Percentiles rank a stretch among this genome's conserved stretches.
Evolutionary conservation across 2,797 vertebrate species (phyloP).

Genomic region (Rhinoraja longicauda): DNA sequence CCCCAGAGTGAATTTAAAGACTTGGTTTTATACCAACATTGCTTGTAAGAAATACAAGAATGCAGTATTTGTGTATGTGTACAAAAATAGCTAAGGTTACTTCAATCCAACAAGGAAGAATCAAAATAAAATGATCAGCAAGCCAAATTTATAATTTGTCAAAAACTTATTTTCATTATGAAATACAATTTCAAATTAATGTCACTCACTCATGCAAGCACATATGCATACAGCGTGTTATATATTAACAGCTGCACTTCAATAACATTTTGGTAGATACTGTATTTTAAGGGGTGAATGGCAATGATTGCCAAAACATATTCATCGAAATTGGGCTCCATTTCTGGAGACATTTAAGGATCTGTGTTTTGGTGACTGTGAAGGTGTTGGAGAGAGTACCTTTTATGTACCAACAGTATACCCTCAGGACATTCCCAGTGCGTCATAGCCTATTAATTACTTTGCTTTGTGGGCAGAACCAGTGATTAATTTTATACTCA

Average conservation of each 20-base stretch:
- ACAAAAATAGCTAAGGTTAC: neutral
- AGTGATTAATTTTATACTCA: neutral
- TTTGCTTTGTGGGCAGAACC: neutral
- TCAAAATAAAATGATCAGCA: neutral
- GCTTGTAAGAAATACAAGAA: neutral
- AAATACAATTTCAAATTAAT: neutral
- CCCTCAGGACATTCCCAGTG: neutral
- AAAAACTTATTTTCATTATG: neutral
- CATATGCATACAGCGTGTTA: neutral
- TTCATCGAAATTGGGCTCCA: neutral
- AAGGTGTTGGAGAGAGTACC: neutral
- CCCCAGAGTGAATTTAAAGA: neutral
- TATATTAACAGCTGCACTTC: slow-evolving; percentile 4
- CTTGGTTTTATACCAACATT: neutral
- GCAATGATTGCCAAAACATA: neutral
- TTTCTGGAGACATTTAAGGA: neutral
- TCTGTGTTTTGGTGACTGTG: neutral
- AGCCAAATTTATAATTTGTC: neutral
- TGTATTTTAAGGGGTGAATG: neutral
- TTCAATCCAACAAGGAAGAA: neutral
- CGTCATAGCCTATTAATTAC: neutral
- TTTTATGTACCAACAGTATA: neutral
- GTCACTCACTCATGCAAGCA: no score
- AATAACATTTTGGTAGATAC: neutral
- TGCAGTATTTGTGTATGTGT: neutral